Evolutionary conservation across 2,888 invertebrate species (phyloP), one percentile per base, ranked within the genome.

Genomic region (Pterobdella sp.): DNA sequence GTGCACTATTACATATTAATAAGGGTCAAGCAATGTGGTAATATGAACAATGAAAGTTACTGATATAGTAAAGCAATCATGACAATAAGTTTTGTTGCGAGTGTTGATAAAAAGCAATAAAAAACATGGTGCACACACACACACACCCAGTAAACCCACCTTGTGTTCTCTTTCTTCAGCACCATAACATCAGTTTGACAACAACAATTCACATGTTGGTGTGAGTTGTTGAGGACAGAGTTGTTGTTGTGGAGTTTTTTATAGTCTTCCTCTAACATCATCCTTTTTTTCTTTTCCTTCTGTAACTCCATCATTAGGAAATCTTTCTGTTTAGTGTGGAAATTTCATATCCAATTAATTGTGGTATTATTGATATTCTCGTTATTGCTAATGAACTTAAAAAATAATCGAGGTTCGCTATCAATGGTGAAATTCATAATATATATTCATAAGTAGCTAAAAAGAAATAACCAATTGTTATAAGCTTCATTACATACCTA

Each of bases 201-300:
- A 42, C 68, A 68, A 26, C 42, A 68, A 37, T 56, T 52, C 1
- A 31, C 26, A 14, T 22, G 7, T 7, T 22, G 7, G 22, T 7
- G 22, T 3, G 60, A 4, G n/a, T 56, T 56, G 60, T 56, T 66
- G 78, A 18, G 81, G 77, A 26, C 81, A 72, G 80, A 80, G 63
- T 78, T 80, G 73, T 82, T 81, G 65, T 77, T 72, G 10, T 79
- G 79, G 77, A 80, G 78, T 34, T 81, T 80, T 31, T 76, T 78
- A 32, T 82, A 79, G 29, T 79, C 75, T 66, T 80, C 79, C 75
- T 82, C 81, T 0, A 80, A 79, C 65, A 80, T 80, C 68, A 78
- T 74, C 26, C 82, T 78, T 63, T 80, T 74, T 80, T 80, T 79
- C 76, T 79, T 80, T 76, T 82, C 82, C 68, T 78, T 75, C 75